Base-by-base conservation (phyloP, 2,888 invertebrate species). In the Scelioninae gen. 2 region DNA sequence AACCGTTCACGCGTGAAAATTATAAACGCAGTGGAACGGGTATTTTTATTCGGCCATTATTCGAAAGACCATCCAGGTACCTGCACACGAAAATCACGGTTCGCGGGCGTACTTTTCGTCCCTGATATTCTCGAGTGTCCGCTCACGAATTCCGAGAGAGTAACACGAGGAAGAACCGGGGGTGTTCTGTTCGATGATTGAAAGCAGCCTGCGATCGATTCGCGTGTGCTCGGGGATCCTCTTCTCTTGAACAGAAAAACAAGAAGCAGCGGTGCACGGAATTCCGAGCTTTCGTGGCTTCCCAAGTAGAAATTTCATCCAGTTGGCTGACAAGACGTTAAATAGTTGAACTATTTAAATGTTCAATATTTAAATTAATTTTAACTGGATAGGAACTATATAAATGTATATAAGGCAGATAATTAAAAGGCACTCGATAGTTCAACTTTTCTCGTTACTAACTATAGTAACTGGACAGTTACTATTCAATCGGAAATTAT, bases 231-330 rank as follows among this genome's bases (percentile, higher is more conserved):
- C 18, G 35, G 37, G 69, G 15, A 45, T 68, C 45, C 76, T 63
- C 45, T 75, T 81, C 78, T 74, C 73, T 46, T 74, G 72, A 76
- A 77, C 77, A 69, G 60, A 63, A 69, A 67, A 75, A 73, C 69
- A 53, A 25, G 67, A 75, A 6, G 50, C 65, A 39, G 52, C 15
- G 46, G 57, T 37, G 45, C 45, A n/a, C 64, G 39, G 69, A 61
- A 71, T 65, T 41, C 35, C 41, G 39, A 65, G 57, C 35, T 65
- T 41, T 33, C 41, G 39, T 63, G 57, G 31, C 57, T 53, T 43
- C 46, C 48, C 37, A 25, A 31, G 28, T 28, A 46, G 43, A n/a
- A n/a, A n/a, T n/a, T n/a, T 57, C 63, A 57, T 67, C 48, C 31
- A 7, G 33, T 46, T 37, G 46, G 16, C 11, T 6, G 11, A 16